These are phyloP conservation scores for Bufo bufo DNA, from an alignment of 2,113 vertebrate genomes.

Conservation along the genomic window DNA sequence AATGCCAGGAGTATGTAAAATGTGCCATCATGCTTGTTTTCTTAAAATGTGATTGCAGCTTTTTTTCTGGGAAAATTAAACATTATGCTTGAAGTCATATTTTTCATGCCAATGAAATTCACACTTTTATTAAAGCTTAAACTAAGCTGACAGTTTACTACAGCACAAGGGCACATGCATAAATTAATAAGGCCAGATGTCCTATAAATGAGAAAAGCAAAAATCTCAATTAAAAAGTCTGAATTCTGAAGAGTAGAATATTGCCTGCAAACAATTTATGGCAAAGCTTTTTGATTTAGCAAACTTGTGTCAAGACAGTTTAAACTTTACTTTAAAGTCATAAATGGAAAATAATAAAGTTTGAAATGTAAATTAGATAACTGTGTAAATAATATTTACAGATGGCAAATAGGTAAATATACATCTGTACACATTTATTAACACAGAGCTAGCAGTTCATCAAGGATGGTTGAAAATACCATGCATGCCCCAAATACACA, in stretches of 20 bases:
- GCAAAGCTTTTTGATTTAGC: background rate
- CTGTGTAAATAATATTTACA: conserved; percentile 5
- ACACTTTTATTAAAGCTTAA: conserved; percentile 48
- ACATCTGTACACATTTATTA: conserved; percentile 6
- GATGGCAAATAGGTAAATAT: conserved; percentile 24
- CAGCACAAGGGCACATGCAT: conserved; percentile 54
- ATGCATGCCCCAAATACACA: background rate
- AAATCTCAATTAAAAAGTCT: conserved; percentile 34
- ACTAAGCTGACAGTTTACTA: conserved; percentile 52
- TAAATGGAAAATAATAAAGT: conserved; percentile 5
- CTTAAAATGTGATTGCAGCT: conserved; percentile 16
- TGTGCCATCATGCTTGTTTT: conserved; percentile 9
- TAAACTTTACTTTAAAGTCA: conserved; percentile 31
- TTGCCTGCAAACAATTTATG: conserved; percentile 36
- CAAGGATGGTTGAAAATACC: background rate
- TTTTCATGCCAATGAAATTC: conserved; percentile 53
- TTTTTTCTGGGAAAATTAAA: conserved; percentile 25
- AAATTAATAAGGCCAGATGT: conserved; percentile 56
- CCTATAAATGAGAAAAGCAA: conserved; percentile 52
- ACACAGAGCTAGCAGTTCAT: background rate
- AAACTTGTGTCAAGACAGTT: conserved; percentile 11
- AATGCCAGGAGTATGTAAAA: background rate
- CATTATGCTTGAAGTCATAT: conserved; percentile 34
- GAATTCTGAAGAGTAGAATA: conserved; percentile 27
- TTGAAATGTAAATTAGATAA: background rate